These are phyloP conservation scores for Tupiocoris notatus DNA, from an alignment of 2,888 invertebrate genomes.

Conservation along the genomic window DNA sequence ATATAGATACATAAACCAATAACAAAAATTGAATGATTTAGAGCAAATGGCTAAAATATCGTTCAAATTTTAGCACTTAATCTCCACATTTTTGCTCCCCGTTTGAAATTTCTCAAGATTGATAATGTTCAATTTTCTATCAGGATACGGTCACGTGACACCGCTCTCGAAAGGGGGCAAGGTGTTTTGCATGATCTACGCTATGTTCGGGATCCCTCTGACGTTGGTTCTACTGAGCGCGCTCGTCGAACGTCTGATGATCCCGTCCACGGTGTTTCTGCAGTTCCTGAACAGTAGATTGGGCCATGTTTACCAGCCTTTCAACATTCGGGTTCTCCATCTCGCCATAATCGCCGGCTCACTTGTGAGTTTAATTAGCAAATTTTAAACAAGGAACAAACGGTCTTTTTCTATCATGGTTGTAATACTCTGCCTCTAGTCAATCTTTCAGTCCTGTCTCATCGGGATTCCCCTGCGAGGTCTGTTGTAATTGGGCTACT, in stretches of 20 bases:
- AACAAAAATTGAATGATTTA: no score
- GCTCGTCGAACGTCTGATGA: conserved; percentile 74
- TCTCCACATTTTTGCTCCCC: no score
- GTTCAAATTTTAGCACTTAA: no score
- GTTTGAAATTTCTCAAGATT: no score
- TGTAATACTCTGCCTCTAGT: no score
- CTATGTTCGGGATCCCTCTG: conserved; percentile 79
- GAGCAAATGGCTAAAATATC: no score
- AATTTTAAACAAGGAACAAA: neutral
- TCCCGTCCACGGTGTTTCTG: conserved; percentile 70
- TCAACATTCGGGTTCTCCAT: conserved; percentile 75
- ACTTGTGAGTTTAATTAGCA: conserved; percentile 51
- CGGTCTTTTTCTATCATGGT: neutral
- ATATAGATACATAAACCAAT: no score
- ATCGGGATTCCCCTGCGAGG: no score
- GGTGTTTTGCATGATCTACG: conserved; percentile 83
- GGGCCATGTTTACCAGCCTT: conserved; percentile 69
- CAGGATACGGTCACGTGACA: conserved; percentile 87
- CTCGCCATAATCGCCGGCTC: conserved; percentile 61
- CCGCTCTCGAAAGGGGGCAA: conserved; percentile 83
- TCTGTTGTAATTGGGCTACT: no score
- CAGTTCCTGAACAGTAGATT: conserved; percentile 67
- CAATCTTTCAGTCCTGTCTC: no score
- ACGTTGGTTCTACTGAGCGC: conserved; percentile 81
- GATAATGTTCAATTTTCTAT: no score